Conservation (phyloP, 1,140 invertebrate genomes). For the Caenorhabditis brenneri region DNA sequence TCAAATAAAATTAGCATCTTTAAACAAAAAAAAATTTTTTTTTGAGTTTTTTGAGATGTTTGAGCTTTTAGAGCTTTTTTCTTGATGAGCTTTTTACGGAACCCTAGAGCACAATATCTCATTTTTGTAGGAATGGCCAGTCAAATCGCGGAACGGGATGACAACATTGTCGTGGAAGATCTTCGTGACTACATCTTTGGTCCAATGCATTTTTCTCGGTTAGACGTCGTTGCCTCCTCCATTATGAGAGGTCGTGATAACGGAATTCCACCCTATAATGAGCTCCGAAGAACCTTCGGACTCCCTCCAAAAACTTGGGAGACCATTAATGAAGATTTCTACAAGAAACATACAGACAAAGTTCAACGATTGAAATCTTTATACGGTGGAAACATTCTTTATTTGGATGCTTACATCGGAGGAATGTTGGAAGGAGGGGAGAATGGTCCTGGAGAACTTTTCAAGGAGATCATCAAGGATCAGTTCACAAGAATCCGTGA, state of each 20-base stretch:
- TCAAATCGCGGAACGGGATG: conserved; percentile 91
- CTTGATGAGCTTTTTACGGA: no score
- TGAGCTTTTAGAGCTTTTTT: no score
- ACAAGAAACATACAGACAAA: conserved; percentile 79
- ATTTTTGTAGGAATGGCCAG: conserved; percentile 78
- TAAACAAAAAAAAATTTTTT: no score
- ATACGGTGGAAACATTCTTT: conserved; percentile 82
- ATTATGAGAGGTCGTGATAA: conserved; percentile 96
- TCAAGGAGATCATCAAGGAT: conserved; percentile 87
- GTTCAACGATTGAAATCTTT: conserved; percentile 79
- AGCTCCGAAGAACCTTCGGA: conserved; percentile 77
- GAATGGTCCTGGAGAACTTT: conserved; percentile 83
- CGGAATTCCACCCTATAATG: conserved; percentile 94
- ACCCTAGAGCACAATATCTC: no score
- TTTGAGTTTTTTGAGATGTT: no score
- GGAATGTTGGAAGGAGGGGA: conserved; percentile 73
- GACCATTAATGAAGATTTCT: conserved; percentile 82
- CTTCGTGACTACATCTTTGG: conserved; percentile 92
- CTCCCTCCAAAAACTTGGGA: conserved; percentile 73
- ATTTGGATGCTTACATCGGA: conserved; percentile 95
- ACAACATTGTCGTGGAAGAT: conserved; percentile 89
- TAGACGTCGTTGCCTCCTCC: conserved; percentile 91
- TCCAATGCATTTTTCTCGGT: conserved; percentile 92
- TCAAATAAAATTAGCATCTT: no score
- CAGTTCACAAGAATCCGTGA: conserved; percentile 90